These are phyloP conservation scores for Diarsia brunnea DNA, from an alignment of 2,888 invertebrate genomes.

Conservation along the genomic window DNA sequence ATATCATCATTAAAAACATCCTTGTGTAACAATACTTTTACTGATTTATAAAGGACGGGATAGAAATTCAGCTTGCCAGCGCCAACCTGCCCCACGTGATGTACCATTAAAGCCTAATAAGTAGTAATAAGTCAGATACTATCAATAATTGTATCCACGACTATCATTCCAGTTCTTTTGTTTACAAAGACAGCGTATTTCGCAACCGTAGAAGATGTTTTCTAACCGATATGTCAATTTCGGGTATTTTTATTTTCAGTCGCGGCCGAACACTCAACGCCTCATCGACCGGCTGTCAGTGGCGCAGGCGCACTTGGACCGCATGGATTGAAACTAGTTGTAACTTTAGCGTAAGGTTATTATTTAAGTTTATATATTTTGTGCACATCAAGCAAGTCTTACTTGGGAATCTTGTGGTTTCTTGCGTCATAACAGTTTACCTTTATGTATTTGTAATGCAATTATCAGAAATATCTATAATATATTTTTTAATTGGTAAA, in stretches of 20 bases:
- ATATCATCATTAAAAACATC: no score
- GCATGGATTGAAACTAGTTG: constrained; percentile 82
- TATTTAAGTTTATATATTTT: constrained; percentile 52
- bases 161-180: background rate
- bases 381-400: constrained; percentile 40
- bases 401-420: constrained; percentile 16
- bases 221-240: background rate
- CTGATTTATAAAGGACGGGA: background rate
- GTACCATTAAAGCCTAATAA: background rate
- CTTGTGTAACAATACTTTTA: background rate
- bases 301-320: constrained; percentile 87
- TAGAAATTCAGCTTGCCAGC: background rate
- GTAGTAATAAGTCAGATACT: no score
- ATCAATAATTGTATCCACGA: background rate
- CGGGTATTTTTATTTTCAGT: constrained; percentile 73
- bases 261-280: constrained; percentile 85
- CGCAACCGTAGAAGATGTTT: background rate
- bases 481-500: constrained; percentile 41
- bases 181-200: background rate
- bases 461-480: constrained; percentile 40
- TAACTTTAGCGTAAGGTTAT: constrained; percentile 50
- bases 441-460: constrained; percentile 36
- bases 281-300: constrained; percentile 86
- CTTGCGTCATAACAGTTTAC: constrained; percentile 21
- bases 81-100: background rate